Evolutionary conservation across 2,797 vertebrate genomes (phyloP).

Genomic region (Botia kubotai): DNA sequence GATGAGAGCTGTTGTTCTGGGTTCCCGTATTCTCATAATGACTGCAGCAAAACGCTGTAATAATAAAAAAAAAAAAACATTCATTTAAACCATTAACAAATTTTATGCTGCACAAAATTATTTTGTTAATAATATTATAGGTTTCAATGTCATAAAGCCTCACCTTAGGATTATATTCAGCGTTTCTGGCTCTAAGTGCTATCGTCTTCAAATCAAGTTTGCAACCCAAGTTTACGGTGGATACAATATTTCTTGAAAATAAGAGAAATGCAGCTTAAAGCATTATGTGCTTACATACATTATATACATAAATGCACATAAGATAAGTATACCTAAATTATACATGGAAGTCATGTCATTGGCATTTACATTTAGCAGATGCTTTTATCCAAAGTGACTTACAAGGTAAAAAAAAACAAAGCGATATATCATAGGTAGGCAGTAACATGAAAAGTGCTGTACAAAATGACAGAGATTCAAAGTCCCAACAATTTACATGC

Average conservation of each 20-base stretch:
- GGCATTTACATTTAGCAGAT: no score
- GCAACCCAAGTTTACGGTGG: conserved; percentile 98
- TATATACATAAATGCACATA: no score
- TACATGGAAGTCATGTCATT: no score
- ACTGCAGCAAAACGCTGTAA: conserved; percentile 97
- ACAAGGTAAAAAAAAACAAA: no score
- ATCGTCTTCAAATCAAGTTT: conserved; percentile 99
- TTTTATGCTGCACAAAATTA: not conserved
- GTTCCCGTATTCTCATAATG: conserved; percentile 99
- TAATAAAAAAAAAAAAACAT: not conserved
- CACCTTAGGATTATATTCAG: conserved; percentile 99
- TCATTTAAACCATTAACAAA: not conserved
- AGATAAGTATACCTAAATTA: no score
- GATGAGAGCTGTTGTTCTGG: conserved; percentile 96
- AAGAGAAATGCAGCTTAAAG: not conserved
- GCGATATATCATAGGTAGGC: no score
- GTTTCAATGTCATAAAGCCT: conserved; percentile 53
- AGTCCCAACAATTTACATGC: no score
- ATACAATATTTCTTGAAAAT: conserved; percentile 93
- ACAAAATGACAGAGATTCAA: no score
- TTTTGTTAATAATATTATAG: no score
- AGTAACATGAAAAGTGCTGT: no score
- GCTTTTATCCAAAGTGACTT: no score
- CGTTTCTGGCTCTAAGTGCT: conserved; percentile 97
- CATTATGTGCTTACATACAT: no score